phyloP scores from a whole-genome alignment of 2,113 vertebrate species.

The Dinomys branickii region DNA sequence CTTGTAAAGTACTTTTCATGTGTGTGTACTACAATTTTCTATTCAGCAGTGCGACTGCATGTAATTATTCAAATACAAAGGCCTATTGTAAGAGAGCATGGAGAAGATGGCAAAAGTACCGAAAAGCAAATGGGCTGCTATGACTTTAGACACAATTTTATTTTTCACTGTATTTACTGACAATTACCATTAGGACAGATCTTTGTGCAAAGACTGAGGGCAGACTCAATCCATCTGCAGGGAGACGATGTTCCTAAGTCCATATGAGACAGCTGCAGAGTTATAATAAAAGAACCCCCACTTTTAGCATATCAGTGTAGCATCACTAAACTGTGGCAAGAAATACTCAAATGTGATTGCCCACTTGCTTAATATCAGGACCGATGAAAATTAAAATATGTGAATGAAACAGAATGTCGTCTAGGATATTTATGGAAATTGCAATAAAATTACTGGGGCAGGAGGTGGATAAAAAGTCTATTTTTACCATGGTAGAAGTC shows the following conservation, averaged over 20 bases:
- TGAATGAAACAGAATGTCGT: background rate
- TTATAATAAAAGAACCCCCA: slow-evolving; percentile 21
- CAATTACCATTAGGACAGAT: slow-evolving; percentile 46
- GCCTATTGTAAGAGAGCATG: slow-evolving; percentile 66
- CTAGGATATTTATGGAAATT: background rate
- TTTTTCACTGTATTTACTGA: slow-evolving; percentile 52
- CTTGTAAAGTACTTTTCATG: slow-evolving; percentile 61
- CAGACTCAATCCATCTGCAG: slow-evolving; percentile 12
- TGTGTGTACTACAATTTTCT: slow-evolving; percentile 75
- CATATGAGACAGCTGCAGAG: background rate
- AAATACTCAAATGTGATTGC: background rate
- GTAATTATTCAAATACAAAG: slow-evolving; percentile 77
- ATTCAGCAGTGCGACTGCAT: slow-evolving; percentile 71
- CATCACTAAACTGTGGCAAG: background rate
- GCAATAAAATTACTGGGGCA: background rate
- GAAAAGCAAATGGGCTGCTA: slow-evolving; percentile 67
- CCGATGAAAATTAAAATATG: background rate
- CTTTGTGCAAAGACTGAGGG: slow-evolving; percentile 14
- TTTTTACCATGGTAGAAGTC: background rate
- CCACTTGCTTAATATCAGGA: background rate
- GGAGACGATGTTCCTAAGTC: slow-evolving; percentile 52
- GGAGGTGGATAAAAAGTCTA: background rate
- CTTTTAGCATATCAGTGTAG: background rate
- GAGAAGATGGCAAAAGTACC: slow-evolving; percentile 61
- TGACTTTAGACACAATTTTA: slow-evolving; percentile 49